Evolutionary conservation across 2,113 vertebrate genomes (phyloP).

Genomic region (Bathybates hornii): DNA sequence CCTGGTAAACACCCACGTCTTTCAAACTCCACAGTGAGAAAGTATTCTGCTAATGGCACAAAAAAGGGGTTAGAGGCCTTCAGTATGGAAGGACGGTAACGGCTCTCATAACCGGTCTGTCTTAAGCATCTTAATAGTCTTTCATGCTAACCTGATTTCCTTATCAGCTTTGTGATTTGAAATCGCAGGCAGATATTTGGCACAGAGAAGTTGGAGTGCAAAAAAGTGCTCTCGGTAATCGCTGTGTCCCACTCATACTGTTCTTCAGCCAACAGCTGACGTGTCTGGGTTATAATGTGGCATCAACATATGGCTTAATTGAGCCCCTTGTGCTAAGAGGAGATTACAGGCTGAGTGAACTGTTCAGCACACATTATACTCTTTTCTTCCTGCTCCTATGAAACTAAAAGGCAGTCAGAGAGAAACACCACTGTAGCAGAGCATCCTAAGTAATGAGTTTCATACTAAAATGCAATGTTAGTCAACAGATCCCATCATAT

Average conservation of each 20-base stretch:
- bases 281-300: constrained; percentile 40
- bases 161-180: constrained; percentile 2
- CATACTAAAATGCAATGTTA: background rate
- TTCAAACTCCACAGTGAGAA: background rate
- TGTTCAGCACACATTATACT: constrained; percentile 46
- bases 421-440: background rate
- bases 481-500: background rate
- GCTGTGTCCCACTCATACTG: background rate
- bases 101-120: background rate
- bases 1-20: background rate
- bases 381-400: constrained; percentile 17
- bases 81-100: background rate
- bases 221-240: constrained; percentile 4
- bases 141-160: constrained; percentile 1
- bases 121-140: background rate
- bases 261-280: constrained; percentile 36
- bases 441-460: constrained; percentile 1
- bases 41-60: background rate
- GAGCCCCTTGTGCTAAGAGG: constrained; percentile 42
- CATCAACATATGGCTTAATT: constrained; percentile 49
- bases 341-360: constrained; percentile 50
- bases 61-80: background rate
- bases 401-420: constrained; percentile 34
- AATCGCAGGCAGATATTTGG: background rate
- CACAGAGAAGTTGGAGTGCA: background rate